phyloP scores from a whole-genome alignment of 2,797 vertebrate genomes.

The Vespertilio murinus region DNA sequence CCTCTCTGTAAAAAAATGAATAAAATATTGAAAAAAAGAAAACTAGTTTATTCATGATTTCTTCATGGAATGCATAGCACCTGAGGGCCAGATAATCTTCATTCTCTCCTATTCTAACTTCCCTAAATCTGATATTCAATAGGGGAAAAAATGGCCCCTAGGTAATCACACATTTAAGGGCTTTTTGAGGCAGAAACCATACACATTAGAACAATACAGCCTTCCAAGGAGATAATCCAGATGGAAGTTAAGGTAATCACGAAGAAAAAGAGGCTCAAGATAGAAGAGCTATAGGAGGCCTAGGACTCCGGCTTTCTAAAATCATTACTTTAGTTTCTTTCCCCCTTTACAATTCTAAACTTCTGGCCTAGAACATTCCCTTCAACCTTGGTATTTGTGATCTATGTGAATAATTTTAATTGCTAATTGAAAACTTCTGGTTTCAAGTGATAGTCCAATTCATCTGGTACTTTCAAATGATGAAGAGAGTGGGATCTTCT shows the following conservation, averaged over 20 bases:
- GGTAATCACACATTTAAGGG: background rate
- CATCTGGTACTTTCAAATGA: background rate
- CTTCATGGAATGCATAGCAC: background rate
- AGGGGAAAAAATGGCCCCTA: background rate
- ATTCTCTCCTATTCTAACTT: background rate
- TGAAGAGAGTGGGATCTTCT: background rate
- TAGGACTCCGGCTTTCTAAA: background rate
- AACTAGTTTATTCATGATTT: background rate
- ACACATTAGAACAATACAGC: background rate
- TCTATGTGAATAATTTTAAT: background rate
- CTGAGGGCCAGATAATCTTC: background rate
- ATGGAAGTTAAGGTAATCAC: background rate
- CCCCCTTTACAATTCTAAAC: conserved; percentile 2
- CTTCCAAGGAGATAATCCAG: background rate
- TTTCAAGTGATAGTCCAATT: background rate
- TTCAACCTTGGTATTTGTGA: background rate
- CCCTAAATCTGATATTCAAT: background rate
- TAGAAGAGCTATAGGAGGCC: background rate
- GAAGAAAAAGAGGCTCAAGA: background rate
- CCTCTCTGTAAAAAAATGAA: no score
- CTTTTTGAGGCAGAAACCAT: background rate
- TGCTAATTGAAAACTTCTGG: background rate
- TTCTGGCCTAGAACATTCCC: background rate
- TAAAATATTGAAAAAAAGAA: no score
- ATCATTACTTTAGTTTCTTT: background rate